Evolutionary conservation across 2,113 vertebrate genomes (phyloP), one percentile per base, ranked within the genome.

Genomic region (Sorex araneus): DNA sequence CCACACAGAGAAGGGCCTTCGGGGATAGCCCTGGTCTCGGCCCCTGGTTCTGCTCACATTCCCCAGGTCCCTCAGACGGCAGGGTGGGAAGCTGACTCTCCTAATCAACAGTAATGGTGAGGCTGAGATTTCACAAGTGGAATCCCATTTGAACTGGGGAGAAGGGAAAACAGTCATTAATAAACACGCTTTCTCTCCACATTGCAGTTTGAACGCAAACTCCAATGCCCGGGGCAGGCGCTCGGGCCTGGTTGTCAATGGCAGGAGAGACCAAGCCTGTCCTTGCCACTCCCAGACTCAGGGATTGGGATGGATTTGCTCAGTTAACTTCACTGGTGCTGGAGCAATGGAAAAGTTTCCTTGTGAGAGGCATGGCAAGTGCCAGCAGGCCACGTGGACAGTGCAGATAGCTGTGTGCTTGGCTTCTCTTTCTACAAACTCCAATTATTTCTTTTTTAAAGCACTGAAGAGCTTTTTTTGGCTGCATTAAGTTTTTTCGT

Each of bases 401-500:
- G 89, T 91, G 87, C 60, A 91, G 76, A 94, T 82, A 94, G 91
- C 75, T 92, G 91, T 75, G 84, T 96, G 83, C 76, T 76, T 80
- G 91, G 94, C 89, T 96, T 92, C 95, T 93, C 93, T 95, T 96
- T n/a, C n/a, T 4, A 97, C 94, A 94, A 94, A 93, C 77, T 81
- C 76, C 43, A 82, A 93, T 93, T 95, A 93, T 93, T 95, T 96
- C 60, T 84, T 96, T 92, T 91, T 80, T 86, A 71, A 94, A 90
- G 54, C 90, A 83, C 47, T 90, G 79, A 89, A 92, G 94, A 71
- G 60, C 75, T 92, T 89, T 71, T 54, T 36, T 95, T 90, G 84
- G 67, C 92, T 86, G 71, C 73, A 88, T 47, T 60, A 60, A 40
- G 57, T 60, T 87, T 93, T 90, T 95, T 92, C 90, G 83, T 84